Evolutionary conservation across 2,888 invertebrate genomes (phyloP).

Genomic region (Leucozona laternaria): DNA sequence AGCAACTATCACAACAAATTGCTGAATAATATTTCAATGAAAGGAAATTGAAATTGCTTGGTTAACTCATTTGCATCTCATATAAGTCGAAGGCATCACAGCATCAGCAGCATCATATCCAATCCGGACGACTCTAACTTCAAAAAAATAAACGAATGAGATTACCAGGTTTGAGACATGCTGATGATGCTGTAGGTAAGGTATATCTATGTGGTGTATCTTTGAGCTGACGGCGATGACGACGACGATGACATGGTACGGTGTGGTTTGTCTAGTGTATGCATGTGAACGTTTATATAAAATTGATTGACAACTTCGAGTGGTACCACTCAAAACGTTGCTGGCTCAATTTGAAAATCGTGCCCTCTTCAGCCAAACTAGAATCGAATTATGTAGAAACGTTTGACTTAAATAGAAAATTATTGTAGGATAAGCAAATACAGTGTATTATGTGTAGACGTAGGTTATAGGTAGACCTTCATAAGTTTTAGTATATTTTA

Average conservation of each 20-base stretch:
- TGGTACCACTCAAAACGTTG: slow-evolving; percentile 71
- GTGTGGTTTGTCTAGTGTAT: slow-evolving; percentile 34
- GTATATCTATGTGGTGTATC: background rate
- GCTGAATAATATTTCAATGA: slow-evolving; percentile 40
- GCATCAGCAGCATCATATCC: background rate
- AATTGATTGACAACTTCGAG: slow-evolving; percentile 76
- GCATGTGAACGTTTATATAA: slow-evolving; percentile 37
- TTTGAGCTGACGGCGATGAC: background rate
- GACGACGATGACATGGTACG: background rate
- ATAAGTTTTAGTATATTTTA: background rate
- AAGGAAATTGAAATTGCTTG: slow-evolving; percentile 54
- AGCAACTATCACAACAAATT: slow-evolving; percentile 71
- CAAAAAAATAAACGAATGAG: slow-evolving; percentile 1
- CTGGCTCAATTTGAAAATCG: slow-evolving; percentile 75
- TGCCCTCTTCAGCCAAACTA: slow-evolving; percentile 73
- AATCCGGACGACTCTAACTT: slow-evolving; percentile 39
- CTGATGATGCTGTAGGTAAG: slow-evolving; percentile 3
- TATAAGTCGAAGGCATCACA: slow-evolving; percentile 11
- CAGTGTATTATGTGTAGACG: background rate
- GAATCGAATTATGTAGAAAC: slow-evolving; percentile 75
- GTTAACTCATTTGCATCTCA: slow-evolving; percentile 70
- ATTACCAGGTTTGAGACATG: slow-evolving; percentile 9
- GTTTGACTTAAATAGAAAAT: slow-evolving; percentile 76
- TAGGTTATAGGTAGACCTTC: slow-evolving; percentile 1
- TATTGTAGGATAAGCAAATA: slow-evolving; percentile 75